Base-by-base conservation (phyloP, 2,113 vertebrate species). In the Ptychochromis oligacanthus region DNA sequence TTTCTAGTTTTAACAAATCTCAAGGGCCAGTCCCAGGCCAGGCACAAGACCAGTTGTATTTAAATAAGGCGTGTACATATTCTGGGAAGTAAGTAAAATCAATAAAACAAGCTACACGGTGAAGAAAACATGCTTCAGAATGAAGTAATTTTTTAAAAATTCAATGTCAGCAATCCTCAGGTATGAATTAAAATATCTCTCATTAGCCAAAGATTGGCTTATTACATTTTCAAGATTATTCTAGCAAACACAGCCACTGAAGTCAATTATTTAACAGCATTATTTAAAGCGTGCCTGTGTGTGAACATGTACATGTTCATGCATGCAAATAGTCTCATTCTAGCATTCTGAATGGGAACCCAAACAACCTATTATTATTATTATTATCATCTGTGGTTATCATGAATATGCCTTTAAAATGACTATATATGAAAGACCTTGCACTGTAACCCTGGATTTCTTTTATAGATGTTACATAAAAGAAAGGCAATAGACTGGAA, bases 221-320 rank as follows among this genome's bases (percentile, higher is more conserved):
- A 65, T 84, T 60, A 64, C 64, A 75, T 84, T 81, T 83, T 43
- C 17, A 49, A 22, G 22, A 57, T 49, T 20, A 57, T 36, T 24
- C 70, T 76, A 49, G 72, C 34, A 54, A 57, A 75, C 40, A 28
- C 18, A 75, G 5, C 61, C 15, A 34, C 67, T 70, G 1, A 14
- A 64, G 54, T 54, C 56, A 62, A 81, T 85, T 76, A 79, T 74
- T 78, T 61, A 20, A 72, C 52, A 38, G 79, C n/a, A 67, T 49
- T n/a, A n/a, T n/a, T n/a, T n/a, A n/a, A n/a, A n/a, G 58, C 28
- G 31, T 31, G 62, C 24, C 54, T 57, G 7, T n/a, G 60, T 56
- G 65, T 70, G 24, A 70, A 70, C 64, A 26, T 13, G 24, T 58
- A 62, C 49, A 78, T 77, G 60, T 67, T 78, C 22, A 88, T 54